Conservation (phyloP, 2,888 invertebrate species). For the Drosophila percnosoma region DNA sequence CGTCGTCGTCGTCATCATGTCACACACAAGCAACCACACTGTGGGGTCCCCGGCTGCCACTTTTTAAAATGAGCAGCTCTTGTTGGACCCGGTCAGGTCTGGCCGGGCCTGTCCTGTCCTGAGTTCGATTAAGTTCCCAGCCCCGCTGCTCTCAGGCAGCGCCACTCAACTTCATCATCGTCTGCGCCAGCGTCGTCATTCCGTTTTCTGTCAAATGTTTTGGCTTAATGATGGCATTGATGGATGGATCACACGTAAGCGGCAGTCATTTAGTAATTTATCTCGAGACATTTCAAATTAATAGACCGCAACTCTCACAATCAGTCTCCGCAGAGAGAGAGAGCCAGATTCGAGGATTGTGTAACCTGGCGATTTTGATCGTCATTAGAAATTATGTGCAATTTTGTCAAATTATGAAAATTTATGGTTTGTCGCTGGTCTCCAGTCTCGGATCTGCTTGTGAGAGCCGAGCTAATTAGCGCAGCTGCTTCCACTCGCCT, state of each 20-base stretch:
- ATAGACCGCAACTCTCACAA: conserved; percentile 70
- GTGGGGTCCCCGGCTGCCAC: conserved; percentile 64
- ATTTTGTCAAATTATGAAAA: conserved; percentile 77
- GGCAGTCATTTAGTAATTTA: conserved; percentile 80
- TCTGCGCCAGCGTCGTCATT: conserved; percentile 26
- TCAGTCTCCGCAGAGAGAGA: conserved; percentile 27
- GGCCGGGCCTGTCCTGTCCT: neutral
- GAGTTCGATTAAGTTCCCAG: conserved; percentile 6
- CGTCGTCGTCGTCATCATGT: conserved; percentile 40
- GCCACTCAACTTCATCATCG: conserved; percentile 32
- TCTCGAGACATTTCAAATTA: conserved; percentile 78
- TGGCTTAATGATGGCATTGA: conserved; percentile 80
- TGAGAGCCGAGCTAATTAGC: conserved; percentile 73
- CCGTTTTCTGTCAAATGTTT: conserved; percentile 78
- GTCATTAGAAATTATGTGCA: conserved; percentile 66
- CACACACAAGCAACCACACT: conserved; percentile 51
- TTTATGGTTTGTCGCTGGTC: conserved; percentile 59
- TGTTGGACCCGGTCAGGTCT: neutral
- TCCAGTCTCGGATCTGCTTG: conserved; percentile 29
- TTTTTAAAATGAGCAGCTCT: conserved; percentile 19
- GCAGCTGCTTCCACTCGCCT: conserved; percentile 47
- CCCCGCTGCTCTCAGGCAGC: conserved; percentile 9
- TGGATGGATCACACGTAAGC: conserved; percentile 82
- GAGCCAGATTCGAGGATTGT: conserved; percentile 52
- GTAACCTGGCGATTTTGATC: conserved; percentile 60